Percentiles rank a stretch among this genome's conserved stretches.
phyloP scores from a whole-genome alignment of 2,797 vertebrate species.

The Somateria mollissima region DNA sequence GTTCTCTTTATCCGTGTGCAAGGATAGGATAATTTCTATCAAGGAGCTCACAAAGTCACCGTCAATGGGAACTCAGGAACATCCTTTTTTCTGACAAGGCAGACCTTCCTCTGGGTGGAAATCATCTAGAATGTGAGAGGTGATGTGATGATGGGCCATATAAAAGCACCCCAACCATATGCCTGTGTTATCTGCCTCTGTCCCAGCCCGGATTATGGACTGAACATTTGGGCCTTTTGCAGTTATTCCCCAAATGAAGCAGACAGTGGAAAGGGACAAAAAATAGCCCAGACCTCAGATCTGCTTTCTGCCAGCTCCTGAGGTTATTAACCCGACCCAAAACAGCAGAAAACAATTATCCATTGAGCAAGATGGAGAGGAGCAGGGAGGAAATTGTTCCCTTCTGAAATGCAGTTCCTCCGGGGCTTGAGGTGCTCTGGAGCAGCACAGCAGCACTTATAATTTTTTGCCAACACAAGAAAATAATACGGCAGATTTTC shows the following conservation, averaged over 20 bases:
- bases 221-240: fast-evolving
- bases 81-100: neutral
- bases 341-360: constrained; percentile 65
- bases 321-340: constrained; percentile 42
- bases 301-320: neutral
- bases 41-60: neutral
- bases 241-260: neutral
- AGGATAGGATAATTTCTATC: neutral
- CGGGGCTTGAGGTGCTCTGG: constrained; percentile 1
- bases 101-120: neutral
- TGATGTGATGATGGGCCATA: neutral
- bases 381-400: constrained; percentile 49
- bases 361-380: constrained; percentile 34
- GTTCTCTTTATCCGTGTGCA: neutral
- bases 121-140: neutral
- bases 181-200: neutral
- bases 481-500: constrained; percentile 55
- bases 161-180: neutral
- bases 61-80: neutral
- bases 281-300: neutral
- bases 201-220: neutral
- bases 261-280: neutral
- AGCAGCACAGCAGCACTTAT: neutral
- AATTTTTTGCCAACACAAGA: constrained; percentile 25
- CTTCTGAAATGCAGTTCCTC: constrained; percentile 15